Evolutionary conservation across 37 sponge, comb jelly and placozoan species (phyloP).

Genomic region (Hormiphora californensis): DNA sequence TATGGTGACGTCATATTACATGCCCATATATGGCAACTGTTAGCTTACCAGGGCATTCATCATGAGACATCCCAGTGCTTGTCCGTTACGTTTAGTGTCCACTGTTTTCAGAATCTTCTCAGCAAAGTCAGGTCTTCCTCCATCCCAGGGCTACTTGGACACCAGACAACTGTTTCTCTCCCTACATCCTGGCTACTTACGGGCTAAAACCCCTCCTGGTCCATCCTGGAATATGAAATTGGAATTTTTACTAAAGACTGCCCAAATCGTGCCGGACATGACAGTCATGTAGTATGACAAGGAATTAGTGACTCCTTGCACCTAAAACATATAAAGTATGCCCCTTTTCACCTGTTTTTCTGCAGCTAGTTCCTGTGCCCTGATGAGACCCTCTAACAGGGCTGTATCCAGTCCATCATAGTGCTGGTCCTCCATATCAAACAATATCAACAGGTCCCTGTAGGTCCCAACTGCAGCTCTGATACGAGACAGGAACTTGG

Average conservation of each 20-base stretch:
- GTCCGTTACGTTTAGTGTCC: not conserved
- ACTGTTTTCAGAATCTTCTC: slow-evolving; percentile 28
- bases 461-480: not conserved
- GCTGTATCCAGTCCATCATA: slow-evolving; percentile 50
- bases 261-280: no score
- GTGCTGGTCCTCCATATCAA: slow-evolving; percentile 32
- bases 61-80: slow-evolving; percentile 3
- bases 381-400: slow-evolving; percentile 26
- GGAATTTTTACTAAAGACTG: no score
- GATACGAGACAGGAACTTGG: not conserved
- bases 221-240: no score
- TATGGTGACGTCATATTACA: not conserved
- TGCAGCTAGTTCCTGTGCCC: no score
- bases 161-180: not conserved
- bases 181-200: not conserved
- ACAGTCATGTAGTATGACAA: no score
- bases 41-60: slow-evolving; percentile 26
- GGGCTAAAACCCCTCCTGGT: no score
- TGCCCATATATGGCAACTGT: not conserved
- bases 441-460: slow-evolving; percentile 1
- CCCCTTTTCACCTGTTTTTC: no score
- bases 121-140: slow-evolving; percentile 51
- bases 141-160: slow-evolving; percentile 41
- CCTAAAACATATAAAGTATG: no score
- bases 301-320: no score